phyloP scores from a whole-genome alignment of 1,140 invertebrate species.

The Drosophila grimshawi region DNA sequence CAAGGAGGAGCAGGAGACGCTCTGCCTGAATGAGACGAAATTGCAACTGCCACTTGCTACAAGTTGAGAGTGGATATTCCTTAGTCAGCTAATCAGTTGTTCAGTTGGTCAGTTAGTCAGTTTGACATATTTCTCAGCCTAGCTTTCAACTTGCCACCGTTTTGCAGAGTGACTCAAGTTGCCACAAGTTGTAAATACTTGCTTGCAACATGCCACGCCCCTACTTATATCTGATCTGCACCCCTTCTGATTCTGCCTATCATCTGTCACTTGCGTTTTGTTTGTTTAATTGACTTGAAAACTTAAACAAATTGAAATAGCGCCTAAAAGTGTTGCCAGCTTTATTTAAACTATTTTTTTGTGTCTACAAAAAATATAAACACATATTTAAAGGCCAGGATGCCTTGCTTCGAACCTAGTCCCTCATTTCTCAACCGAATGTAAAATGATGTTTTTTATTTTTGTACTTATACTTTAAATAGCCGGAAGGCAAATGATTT shows the following conservation, averaged over 20 bases:
- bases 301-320: slow-evolving; percentile 57
- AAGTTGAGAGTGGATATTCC: slow-evolving; percentile 50
- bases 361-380: background rate
- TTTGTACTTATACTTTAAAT: slow-evolving; percentile 45
- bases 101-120: slow-evolving; percentile 25
- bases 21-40: slow-evolving; percentile 63
- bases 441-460: background rate
- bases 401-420: background rate
- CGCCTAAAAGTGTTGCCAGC: background rate
- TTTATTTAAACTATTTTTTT: background rate
- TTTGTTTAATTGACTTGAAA: slow-evolving; percentile 68
- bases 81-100: slow-evolving; percentile 21
- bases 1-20: slow-evolving; percentile 70
- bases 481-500: background rate
- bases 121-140: slow-evolving; percentile 17
- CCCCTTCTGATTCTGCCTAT: background rate
- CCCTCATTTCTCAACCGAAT: background rate
- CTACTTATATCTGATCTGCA: background rate
- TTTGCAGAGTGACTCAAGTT: slow-evolving; percentile 1
- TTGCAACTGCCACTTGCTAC: slow-evolving; percentile 28
- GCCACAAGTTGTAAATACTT: background rate
- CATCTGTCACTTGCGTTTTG: slow-evolving; percentile 45
- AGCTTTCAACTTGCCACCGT: slow-evolving; percentile 17
- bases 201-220: slow-evolving; percentile 21
- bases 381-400: background rate